These are phyloP conservation scores for Callyntrura guangdongensis DNA, from an alignment of 2,888 invertebrate genomes.

Conservation along the genomic window DNA sequence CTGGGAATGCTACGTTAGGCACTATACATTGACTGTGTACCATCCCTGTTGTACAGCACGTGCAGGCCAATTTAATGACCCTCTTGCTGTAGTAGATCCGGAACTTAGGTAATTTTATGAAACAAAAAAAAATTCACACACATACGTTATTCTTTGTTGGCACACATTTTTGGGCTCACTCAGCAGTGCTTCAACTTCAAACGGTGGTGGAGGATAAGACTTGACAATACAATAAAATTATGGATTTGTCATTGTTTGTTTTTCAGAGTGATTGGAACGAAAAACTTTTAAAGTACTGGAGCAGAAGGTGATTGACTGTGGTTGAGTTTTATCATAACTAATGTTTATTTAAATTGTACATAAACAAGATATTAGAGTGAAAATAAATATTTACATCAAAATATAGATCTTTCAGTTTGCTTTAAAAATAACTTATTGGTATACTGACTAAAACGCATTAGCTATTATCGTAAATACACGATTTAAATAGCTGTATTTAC, in stretches of 20 bases:
- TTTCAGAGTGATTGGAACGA: constrained; percentile 85
- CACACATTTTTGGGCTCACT: background rate
- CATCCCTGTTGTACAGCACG: constrained; percentile 82
- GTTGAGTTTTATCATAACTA: background rate
- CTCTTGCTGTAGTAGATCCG: constrained; percentile 75
- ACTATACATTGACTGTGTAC: constrained; percentile 81
- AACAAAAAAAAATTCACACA: background rate
- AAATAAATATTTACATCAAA: constrained; percentile 50
- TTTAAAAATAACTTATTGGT: constrained; percentile 49
- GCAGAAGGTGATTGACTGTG: background rate
- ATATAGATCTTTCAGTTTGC: background rate
- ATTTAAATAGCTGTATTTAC: background rate
- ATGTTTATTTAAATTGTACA: background rate
- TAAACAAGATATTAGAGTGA: background rate
- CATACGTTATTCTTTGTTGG: background rate
- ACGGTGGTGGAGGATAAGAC: background rate
- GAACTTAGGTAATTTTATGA: constrained; percentile 71
- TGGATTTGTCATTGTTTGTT: background rate
- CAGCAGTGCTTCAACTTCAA: background rate
- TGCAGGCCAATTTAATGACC: constrained; percentile 68
- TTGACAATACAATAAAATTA: too few species aligned
- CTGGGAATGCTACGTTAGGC: constrained; percentile 82
- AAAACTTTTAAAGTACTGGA: constrained; percentile 85
- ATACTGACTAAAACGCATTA: background rate
- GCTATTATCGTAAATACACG: background rate